phyloP scores from a whole-genome alignment of 1,140 invertebrate genomes.

The Lepidurus packardi region DNA sequence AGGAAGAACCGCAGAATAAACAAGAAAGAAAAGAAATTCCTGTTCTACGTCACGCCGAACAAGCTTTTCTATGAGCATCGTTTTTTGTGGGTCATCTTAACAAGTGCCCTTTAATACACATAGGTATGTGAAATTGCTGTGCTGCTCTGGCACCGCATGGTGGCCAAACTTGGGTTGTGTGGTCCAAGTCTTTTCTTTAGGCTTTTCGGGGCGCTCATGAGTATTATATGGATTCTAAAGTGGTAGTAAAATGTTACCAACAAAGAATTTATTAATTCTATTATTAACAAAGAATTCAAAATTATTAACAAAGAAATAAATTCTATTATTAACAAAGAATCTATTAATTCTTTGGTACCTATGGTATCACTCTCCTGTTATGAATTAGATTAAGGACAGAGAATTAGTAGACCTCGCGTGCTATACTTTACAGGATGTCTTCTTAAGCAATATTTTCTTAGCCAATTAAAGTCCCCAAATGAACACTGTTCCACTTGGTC shows the following conservation, averaged over 20 bases:
- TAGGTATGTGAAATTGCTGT: too few relatives aligned
- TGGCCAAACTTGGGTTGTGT: too few relatives aligned
- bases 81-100: too few relatives aligned
- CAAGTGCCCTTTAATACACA: too few relatives aligned
- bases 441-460: conserved; percentile 4
- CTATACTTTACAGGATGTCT: background rate
- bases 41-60: too few relatives aligned
- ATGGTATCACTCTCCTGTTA: conserved; percentile 13
- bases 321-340: too few relatives aligned
- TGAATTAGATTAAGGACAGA: background rate
- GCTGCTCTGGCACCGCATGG: too few relatives aligned
- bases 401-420: background rate
- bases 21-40: too few relatives aligned
- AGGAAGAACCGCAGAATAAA: too few relatives aligned
- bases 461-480: background rate
- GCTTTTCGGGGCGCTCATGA: background rate
- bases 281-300: too few relatives aligned
- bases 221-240: background rate
- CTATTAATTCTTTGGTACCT: background rate
- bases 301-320: too few relatives aligned
- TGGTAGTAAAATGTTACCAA: conserved; percentile 11
- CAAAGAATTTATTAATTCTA: background rate
- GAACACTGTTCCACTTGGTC: background rate
- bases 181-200: background rate
- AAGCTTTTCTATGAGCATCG: too few relatives aligned